phyloP scores from a whole-genome alignment of 2,888 invertebrate genomes.

The Oxyteleia sp. region DNA sequence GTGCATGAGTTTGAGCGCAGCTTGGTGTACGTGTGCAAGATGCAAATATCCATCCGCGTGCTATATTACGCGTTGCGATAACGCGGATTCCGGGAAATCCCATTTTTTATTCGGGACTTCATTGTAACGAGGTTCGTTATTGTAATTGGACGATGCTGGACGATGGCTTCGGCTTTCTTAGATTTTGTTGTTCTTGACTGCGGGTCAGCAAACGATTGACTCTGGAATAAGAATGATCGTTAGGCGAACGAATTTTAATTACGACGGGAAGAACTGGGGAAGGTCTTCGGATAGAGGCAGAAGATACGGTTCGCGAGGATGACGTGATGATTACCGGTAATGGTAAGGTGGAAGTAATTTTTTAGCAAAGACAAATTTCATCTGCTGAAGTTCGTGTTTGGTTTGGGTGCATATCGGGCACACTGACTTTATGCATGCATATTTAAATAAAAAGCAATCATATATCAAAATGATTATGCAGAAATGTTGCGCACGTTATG shows the following conservation, averaged over 20 bases:
- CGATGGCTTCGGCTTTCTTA: constrained; percentile 64
- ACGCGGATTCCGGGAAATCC: constrained; percentile 77
- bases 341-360: too few species aligned
- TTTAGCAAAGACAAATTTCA: too few species aligned
- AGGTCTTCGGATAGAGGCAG: too few species aligned
- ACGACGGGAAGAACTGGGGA: background rate
- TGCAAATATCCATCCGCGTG: constrained; percentile 86
- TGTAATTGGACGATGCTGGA: constrained; percentile 74
- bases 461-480: too few species aligned
- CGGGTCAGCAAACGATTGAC: constrained; percentile 33
- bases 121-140: constrained; percentile 78
- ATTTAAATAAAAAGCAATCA: too few species aligned
- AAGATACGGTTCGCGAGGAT: too few species aligned
- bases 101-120: constrained; percentile 75
- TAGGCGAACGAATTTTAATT: constrained; percentile 54
- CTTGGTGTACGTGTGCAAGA: constrained; percentile 66
- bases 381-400: too few species aligned
- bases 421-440: too few species aligned
- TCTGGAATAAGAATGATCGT: constrained; percentile 32
- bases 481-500: constrained; percentile 43
- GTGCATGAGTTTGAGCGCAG: constrained; percentile 10
- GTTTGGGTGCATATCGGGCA: too few species aligned
- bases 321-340: too few species aligned
- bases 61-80: constrained; percentile 85
- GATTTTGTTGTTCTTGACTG: constrained; percentile 56